Evolutionary conservation across 1,140 invertebrate genomes (phyloP).

Genomic region (Brachionus plicatilis): DNA sequence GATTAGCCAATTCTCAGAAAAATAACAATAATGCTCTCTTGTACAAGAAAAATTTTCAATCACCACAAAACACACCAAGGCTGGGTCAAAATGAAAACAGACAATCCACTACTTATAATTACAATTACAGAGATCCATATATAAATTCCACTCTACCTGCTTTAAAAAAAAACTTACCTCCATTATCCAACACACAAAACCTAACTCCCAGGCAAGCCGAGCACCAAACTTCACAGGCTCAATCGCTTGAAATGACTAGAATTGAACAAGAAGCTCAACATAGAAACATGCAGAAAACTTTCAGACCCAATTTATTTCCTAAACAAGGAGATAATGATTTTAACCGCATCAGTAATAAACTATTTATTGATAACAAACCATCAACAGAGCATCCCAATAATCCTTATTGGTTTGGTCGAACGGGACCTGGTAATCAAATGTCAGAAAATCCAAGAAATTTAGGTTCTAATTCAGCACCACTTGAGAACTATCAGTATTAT

Average conservation of each 20-base stretch:
- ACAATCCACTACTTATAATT: slow-evolving; percentile 23
- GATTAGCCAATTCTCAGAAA: neutral
- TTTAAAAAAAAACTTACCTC: neutral
- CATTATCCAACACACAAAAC: neutral
- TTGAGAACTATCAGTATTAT: slow-evolving; percentile 7
- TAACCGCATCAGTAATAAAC: slow-evolving; percentile 22
- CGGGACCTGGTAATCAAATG: neutral
- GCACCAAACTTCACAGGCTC: neutral
- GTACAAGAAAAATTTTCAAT: neutral
- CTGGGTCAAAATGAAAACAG: neutral
- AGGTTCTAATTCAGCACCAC: neutral
- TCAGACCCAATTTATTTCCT: neutral
- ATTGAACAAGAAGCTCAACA: slow-evolving; percentile 24
- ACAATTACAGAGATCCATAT: slow-evolving; percentile 25
- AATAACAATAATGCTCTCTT: slow-evolving; percentile 15
- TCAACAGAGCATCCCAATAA: slow-evolving; percentile 5
- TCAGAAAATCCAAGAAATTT: neutral
- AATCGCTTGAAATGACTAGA: neutral
- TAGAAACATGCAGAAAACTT: slow-evolving; percentile 1
- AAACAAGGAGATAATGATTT: slow-evolving; percentile 20
- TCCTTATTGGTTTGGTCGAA: slow-evolving; percentile 33
- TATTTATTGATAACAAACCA: slow-evolving; percentile 35
- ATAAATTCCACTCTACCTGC: neutral
- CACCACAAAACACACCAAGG: neutral
- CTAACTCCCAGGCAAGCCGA: neutral